phyloP scores from a whole-genome alignment of 2,113 vertebrate species.

The Xerus inauris region DNA sequence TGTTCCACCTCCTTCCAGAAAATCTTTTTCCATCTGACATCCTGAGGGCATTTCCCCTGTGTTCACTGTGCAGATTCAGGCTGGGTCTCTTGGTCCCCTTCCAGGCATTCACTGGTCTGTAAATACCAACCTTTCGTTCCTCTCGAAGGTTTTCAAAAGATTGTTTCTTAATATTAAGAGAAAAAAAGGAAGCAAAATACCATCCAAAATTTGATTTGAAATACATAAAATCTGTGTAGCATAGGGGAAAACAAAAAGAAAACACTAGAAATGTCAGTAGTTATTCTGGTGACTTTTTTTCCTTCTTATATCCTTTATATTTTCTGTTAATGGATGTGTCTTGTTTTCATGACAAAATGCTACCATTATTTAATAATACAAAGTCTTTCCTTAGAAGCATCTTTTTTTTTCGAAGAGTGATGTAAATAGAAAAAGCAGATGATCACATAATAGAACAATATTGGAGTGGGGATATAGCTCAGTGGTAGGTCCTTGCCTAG shows the following conservation, averaged over 20 bases:
- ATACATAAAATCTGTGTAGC: neutral
- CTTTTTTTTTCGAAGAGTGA: neutral
- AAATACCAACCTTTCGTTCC: neutral
- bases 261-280: neutral
- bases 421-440: neutral
- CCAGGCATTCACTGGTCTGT: neutral
- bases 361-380: neutral
- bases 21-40: neutral
- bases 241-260: neutral
- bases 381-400: neutral
- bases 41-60: neutral
- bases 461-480: neutral
- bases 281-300: neutral
- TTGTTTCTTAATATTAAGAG: neutral
- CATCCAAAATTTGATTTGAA: conserved; percentile 22
- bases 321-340: neutral
- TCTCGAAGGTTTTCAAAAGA: neutral
- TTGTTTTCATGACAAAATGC: neutral
- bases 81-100: neutral
- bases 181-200: neutral
- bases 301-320: neutral
- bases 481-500: neutral
- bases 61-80: neutral
- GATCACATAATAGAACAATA: neutral
- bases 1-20: neutral